Evolutionary conservation across 2,797 vertebrate genomes (phyloP).

Genomic region (Clamator glandarius): DNA sequence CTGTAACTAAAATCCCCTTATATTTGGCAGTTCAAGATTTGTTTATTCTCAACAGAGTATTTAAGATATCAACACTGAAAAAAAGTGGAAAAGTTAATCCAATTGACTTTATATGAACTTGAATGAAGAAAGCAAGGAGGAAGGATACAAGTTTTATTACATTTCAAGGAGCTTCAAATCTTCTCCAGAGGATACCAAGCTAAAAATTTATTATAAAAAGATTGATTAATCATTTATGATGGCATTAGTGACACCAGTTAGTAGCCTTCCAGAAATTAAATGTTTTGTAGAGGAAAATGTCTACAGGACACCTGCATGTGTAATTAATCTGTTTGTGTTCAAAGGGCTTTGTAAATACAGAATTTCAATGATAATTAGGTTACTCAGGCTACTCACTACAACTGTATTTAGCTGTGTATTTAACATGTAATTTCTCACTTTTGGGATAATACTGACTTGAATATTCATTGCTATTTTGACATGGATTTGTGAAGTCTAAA

Average conservation of each 20-base stretch:
- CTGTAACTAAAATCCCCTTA: neutral
- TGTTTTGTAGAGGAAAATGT: neutral
- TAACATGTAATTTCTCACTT: slow-evolving; percentile 51
- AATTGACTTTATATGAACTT: neutral
- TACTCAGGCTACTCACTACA: neutral
- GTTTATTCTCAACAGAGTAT: neutral
- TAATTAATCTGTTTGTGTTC: neutral
- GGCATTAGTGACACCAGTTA: neutral
- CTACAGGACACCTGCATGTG: neutral
- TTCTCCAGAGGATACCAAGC: neutral
- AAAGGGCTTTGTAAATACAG: neutral
- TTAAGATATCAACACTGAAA: neutral
- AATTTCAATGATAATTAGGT: slow-evolving; percentile 28
- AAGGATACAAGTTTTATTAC: neutral
- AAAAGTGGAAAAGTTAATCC: neutral
- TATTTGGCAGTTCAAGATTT: neutral
- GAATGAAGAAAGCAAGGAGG: neutral
- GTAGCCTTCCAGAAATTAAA: neutral
- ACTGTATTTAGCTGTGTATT: neutral
- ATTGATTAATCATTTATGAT: neutral
- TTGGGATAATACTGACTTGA: slow-evolving; percentile 36
- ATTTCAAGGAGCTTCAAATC: neutral
- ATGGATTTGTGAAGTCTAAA: neutral
- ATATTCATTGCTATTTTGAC: slow-evolving; percentile 13
- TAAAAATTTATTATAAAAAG: neutral